A percentile compares a stretch with the other conserved stretches of the same genome.
phyloP scores from a whole-genome alignment of 2,888 invertebrate genomes.

The Cristatella mucedo region DNA sequence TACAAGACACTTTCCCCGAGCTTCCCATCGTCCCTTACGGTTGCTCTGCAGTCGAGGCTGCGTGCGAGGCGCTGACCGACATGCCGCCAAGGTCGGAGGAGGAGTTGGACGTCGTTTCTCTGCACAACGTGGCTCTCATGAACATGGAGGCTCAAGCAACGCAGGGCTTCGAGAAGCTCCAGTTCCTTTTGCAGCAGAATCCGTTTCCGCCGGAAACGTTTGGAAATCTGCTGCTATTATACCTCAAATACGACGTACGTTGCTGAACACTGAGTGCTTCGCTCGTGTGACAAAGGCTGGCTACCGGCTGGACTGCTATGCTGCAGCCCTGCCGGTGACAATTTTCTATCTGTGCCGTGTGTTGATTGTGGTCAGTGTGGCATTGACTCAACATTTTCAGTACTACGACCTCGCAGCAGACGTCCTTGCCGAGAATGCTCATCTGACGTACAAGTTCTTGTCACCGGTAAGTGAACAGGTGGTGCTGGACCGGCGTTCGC shows the following conservation, averaged over 20 bases:
- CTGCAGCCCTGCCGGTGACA: too few species aligned
- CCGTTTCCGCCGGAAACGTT: conserved; percentile 96
- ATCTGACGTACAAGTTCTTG: conserved; percentile 82
- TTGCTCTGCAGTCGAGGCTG: conserved; percentile 58
- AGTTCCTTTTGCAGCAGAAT: conserved; percentile 82
- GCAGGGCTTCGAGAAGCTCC: conserved; percentile 82
- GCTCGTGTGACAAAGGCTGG: too few species aligned
- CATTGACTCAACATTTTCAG: too few species aligned
- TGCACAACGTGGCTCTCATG: conserved; percentile 87
- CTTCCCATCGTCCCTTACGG: too few species aligned
- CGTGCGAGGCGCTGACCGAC: conserved; percentile 45
- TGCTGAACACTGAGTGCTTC: not conserved
- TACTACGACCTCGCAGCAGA: conserved; percentile 95
- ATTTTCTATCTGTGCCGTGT: not conserved
- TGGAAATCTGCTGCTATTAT: conserved; percentile 77
- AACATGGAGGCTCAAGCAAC: conserved; percentile 73
- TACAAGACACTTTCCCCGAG: too few species aligned
- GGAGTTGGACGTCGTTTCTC: conserved; percentile 87
- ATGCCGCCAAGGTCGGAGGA: conserved; percentile 66
- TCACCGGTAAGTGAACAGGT: conserved; percentile 51
- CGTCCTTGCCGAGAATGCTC: conserved; percentile 87
- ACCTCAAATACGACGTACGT: conserved; percentile 72
- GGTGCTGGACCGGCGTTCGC: too few species aligned
- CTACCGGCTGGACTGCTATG: too few species aligned
- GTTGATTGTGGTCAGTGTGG: too few species aligned